These are phyloP conservation scores for Ciconia nigra DNA, from an alignment of 2,797 vertebrate genomes.

Conservation along the genomic window DNA sequence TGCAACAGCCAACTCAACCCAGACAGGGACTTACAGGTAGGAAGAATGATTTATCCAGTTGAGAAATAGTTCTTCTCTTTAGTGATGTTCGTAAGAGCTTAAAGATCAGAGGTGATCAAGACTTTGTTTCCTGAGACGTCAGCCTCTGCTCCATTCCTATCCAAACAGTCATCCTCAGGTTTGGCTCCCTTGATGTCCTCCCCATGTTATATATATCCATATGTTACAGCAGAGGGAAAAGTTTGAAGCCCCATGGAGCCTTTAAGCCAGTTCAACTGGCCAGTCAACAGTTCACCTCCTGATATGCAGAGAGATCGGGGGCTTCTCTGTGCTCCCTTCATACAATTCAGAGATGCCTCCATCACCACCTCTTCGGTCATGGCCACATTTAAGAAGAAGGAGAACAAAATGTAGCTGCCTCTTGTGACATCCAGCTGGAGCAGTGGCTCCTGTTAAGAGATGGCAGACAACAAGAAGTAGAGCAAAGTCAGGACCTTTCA, in stretches of 20 bases:
- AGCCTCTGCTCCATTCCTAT: not conserved
- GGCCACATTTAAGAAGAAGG: not conserved
- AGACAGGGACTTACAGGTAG: not conserved
- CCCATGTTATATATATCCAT: not conserved
- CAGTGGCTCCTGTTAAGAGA: not conserved
- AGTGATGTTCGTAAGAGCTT: not conserved
- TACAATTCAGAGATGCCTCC: not conserved
- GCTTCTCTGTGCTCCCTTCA: not conserved
- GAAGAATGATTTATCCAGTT: not conserved
- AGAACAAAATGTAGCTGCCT: not conserved
- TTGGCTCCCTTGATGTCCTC: not conserved
- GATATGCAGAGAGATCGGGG: not conserved
- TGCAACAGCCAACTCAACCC: rapidly evolving
- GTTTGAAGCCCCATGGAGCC: not conserved
- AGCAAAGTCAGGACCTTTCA: not conserved
- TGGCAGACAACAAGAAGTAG: not conserved
- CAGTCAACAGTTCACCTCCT: not conserved
- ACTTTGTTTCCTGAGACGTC: not conserved
- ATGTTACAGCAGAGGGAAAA: not conserved
- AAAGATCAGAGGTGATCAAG: not conserved
- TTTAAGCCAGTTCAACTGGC: not conserved
- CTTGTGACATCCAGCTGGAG: not conserved
- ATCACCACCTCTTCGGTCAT: not conserved
- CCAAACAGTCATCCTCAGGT: not conserved
- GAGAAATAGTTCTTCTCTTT: not conserved